These are phyloP conservation scores for Helicorthomorpha holstii DNA, from an alignment of 1,140 invertebrate genomes.

Conservation along the genomic window DNA sequence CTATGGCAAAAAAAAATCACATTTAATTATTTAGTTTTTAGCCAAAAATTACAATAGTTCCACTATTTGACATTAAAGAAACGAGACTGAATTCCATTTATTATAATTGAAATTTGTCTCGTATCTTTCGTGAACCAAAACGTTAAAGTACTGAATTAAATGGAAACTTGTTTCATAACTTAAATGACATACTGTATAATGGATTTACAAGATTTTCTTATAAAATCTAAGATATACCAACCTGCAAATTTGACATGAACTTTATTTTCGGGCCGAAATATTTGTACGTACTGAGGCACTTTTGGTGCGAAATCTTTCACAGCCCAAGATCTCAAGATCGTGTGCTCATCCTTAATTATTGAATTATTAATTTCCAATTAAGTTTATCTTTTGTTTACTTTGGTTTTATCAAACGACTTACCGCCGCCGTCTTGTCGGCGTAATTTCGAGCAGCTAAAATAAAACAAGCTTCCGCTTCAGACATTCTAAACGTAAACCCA, in stretches of 20 bases:
- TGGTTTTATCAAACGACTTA: constrained; percentile 30
- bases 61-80: too few species aligned
- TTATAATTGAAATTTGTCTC: too few species aligned
- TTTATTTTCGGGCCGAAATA: constrained; percentile 94
- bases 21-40: too few species aligned
- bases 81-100: too few species aligned
- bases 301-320: constrained; percentile 93
- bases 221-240: constrained; percentile 13
- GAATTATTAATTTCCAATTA: too few species aligned
- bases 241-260: constrained; percentile 92
- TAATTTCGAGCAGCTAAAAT: constrained; percentile 87
- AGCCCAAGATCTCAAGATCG: constrained; percentile 91
- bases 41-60: too few species aligned
- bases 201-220: neutral
- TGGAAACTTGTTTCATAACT: too few species aligned
- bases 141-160: too few species aligned
- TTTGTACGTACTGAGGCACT: constrained; percentile 94
- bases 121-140: too few species aligned
- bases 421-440: constrained; percentile 86
- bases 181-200: neutral
- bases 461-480: constrained; percentile 91
- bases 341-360: constrained; percentile 70
- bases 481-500: constrained; percentile 44
- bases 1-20: constrained; percentile 20
- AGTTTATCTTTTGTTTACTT: too few species aligned